These are phyloP conservation scores for Zaprionus tsacasi DNA, from an alignment of 1,140 invertebrate species.

Conservation along the genomic window DNA sequence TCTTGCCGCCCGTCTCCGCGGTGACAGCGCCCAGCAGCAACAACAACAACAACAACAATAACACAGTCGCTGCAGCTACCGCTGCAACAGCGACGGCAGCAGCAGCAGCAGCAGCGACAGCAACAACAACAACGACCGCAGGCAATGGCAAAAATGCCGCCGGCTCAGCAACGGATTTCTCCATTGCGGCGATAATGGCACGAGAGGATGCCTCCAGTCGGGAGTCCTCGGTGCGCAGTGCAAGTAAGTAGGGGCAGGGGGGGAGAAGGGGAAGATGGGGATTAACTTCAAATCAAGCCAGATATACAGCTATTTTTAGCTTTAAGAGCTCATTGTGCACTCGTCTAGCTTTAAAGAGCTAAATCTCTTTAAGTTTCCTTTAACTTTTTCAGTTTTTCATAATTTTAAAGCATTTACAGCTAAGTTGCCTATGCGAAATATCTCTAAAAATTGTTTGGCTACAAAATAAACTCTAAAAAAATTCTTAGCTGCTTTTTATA, in stretches of 20 bases:
- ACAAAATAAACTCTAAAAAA: not conserved
- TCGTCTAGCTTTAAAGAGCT: not conserved
- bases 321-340: not conserved
- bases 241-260: slow-evolving; percentile 70
- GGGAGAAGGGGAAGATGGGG: not conserved
- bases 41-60: slow-evolving; percentile 46
- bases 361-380: not conserved
- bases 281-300: not conserved
- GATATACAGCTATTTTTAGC: not conserved
- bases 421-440: not conserved
- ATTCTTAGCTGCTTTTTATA: not conserved
- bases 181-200: slow-evolving; percentile 96
- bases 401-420: not conserved
- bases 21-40: slow-evolving; percentile 46
- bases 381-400: not conserved
- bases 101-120: slow-evolving; percentile 55
- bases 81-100: slow-evolving; percentile 47
- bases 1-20: slow-evolving; percentile 54
- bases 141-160: slow-evolving; percentile 77
- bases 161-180: slow-evolving; percentile 93
- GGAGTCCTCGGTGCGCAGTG: slow-evolving; percentile 84
- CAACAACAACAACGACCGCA: slow-evolving; percentile 60
- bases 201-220: slow-evolving; percentile 87
- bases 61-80: slow-evolving; percentile 45
- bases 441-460: not conserved